A percentile compares a stretch with the other conserved stretches of the same genome.
phyloP scores from a whole-genome alignment of 2,797 vertebrate genomes.

The Clarias platycephalus region DNA sequence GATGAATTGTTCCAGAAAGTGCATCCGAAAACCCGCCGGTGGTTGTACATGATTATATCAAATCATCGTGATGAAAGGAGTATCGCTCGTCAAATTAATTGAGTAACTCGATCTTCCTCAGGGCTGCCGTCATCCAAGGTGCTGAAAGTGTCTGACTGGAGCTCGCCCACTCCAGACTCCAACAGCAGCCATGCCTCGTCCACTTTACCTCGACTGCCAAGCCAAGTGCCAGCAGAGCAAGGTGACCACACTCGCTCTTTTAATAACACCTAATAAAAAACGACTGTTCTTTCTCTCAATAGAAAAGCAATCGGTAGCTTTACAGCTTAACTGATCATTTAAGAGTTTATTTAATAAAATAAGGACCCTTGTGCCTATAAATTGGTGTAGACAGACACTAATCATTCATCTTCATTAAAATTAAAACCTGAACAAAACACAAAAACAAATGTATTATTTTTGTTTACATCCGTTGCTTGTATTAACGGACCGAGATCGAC shows the following conservation, averaged over 20 bases:
- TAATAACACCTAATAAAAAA: not conserved
- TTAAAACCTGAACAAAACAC: not conserved
- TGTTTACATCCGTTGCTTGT: not conserved
- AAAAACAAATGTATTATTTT: not conserved
- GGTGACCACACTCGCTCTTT: conserved; percentile 56
- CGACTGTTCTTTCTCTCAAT: not conserved
- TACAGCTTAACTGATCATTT: not conserved
- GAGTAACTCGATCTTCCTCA: conserved; percentile 33
- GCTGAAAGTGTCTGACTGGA: conserved; percentile 68
- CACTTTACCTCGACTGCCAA: conserved; percentile 74
- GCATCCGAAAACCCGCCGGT: not conserved
- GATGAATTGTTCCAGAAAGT: not conserved
- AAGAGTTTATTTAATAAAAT: not conserved
- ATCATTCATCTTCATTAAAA: not conserved
- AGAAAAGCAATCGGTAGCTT: not conserved
- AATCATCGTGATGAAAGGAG: not conserved
- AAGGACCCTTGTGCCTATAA: not conserved
- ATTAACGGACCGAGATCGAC: not conserved
- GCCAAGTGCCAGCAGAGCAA: conserved; percentile 63
- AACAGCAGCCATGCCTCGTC: conserved; percentile 66
- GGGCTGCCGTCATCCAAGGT: conserved; percentile 60
- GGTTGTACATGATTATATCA: not conserved
- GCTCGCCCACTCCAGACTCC: conserved; percentile 59
- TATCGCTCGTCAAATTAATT: not conserved
- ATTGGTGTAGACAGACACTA: not conserved